A percentile compares a stretch with the other conserved stretches of the same genome.
phyloP scores from a whole-genome alignment of 1,140 invertebrate species.

The Semibalanus balanoides region DNA sequence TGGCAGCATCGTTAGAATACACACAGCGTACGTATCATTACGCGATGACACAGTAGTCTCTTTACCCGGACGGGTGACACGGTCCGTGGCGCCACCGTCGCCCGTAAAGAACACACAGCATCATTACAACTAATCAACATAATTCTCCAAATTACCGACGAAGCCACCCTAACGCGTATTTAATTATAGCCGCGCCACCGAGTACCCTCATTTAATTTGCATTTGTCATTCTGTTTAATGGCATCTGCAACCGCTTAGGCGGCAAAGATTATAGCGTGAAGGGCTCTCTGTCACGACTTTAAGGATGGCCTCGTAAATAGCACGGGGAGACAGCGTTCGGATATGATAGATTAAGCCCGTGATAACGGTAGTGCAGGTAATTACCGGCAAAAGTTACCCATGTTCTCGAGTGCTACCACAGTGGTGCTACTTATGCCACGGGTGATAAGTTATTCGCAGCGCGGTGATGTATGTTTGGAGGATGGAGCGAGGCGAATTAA shows the following conservation, averaged over 20 bases:
- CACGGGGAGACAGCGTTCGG: not conserved
- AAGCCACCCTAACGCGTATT: not conserved
- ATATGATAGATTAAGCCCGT: not conserved
- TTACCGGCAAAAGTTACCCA: not conserved
- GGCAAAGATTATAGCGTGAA: not conserved
- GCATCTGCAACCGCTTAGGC: not conserved
- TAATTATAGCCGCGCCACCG: not conserved
- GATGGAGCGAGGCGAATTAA: too few species aligned
- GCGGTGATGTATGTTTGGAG: too few species aligned
- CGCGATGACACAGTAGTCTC: not conserved
- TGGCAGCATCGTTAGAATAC: too few species aligned
- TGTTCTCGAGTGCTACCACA: not conserved
- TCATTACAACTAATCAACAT: not conserved
- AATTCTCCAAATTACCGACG: not conserved
- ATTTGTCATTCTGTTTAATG: not conserved
- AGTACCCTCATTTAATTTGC: not conserved
- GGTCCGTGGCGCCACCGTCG: not conserved
- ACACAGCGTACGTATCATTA: too few species aligned
- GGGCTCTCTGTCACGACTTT: not conserved
- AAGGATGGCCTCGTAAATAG: not conserved
- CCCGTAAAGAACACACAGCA: not conserved
- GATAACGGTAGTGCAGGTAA: not conserved
- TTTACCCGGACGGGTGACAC: not conserved
- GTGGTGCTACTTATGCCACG: not conserved
- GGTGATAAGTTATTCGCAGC: not conserved